Conservation (phyloP, 1,140 invertebrate species). For the Antheraea mylitta region DNA sequence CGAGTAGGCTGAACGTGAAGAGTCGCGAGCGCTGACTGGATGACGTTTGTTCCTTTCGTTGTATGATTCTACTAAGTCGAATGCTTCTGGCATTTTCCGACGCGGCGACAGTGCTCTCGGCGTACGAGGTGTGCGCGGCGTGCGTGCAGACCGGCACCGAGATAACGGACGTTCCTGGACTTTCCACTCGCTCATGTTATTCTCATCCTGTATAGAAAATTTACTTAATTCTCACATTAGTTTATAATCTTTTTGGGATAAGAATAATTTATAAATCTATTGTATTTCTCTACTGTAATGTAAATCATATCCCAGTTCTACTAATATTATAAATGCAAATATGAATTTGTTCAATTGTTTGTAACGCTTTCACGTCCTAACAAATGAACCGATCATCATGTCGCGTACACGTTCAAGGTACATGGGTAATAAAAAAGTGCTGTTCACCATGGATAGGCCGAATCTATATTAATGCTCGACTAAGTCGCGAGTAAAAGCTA, state of each 20-base stretch:
- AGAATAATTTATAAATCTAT: too few species aligned
- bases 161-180: conserved; percentile 49
- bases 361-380: too few species aligned
- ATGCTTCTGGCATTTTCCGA: conserved; percentile 30
- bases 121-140: conserved; percentile 47
- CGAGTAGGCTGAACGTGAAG: conserved; percentile 46
- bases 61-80: conserved; percentile 34
- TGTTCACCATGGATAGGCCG: too few species aligned
- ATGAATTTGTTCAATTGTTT: too few species aligned
- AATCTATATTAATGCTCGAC: too few species aligned
- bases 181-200: conserved; percentile 61
- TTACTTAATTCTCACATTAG: not conserved
- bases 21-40: conserved; percentile 49
- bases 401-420: too few species aligned
- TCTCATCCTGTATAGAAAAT: conserved; percentile 40
- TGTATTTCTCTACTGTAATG: too few species aligned
- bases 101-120: conserved; percentile 50
- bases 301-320: too few species aligned
- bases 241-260: not conserved
- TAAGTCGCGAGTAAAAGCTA: too few species aligned
- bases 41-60: conserved; percentile 41
- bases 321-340: too few species aligned
- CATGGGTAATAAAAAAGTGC: too few species aligned
- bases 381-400: too few species aligned
- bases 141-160: conserved; percentile 58